Conservation (phyloP, 30 jellyfish, hydroid and myxozoan genomes). For the Nemopilema nomurai region DNA sequence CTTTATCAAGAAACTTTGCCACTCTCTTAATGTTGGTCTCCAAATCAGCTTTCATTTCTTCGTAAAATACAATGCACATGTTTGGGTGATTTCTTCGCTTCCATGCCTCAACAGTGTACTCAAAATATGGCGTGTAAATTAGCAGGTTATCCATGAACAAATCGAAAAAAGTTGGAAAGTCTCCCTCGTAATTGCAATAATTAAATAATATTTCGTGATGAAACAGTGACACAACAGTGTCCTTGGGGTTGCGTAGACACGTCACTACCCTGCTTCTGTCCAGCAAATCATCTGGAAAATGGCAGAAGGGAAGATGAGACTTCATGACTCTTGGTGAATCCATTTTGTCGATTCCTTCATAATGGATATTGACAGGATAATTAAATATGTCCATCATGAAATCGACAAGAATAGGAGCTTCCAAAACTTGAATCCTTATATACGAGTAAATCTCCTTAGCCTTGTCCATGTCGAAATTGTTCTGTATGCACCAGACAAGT, state of each 20-base stretch:
- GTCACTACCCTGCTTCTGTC: slow-evolving; percentile 31
- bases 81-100: slow-evolving; percentile 44
- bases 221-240: slow-evolving; percentile 14
- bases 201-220: slow-evolving; percentile 28
- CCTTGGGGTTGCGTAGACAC: slow-evolving; percentile 35
- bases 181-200: slow-evolving; percentile 8
- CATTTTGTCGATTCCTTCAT: not conserved
- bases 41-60: slow-evolving; percentile 35
- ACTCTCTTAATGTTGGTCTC: slow-evolving; percentile 21
- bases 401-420: not conserved
- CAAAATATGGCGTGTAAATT: slow-evolving; percentile 28
- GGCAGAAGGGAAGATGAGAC: slow-evolving; percentile 22
- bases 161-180: slow-evolving; percentile 21
- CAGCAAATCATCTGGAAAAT: slow-evolving; percentile 10
- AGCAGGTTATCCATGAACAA: slow-evolving; percentile 22
- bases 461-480: slow-evolving; percentile 10
- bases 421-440: not conserved
- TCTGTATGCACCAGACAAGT: slow-evolving; percentile 37
- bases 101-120: slow-evolving; percentile 28
- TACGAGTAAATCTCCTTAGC: not conserved
- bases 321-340: slow-evolving; percentile 24
- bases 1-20: slow-evolving; percentile 21
- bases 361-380: too few species aligned
- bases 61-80: slow-evolving; percentile 24
- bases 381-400: not conserved